Evolutionary conservation across 53 echinoderm and acorn worm genomes (phyloP), one percentile per base, ranked within the genome.

Genomic region (Stichopus horrens): DNA sequence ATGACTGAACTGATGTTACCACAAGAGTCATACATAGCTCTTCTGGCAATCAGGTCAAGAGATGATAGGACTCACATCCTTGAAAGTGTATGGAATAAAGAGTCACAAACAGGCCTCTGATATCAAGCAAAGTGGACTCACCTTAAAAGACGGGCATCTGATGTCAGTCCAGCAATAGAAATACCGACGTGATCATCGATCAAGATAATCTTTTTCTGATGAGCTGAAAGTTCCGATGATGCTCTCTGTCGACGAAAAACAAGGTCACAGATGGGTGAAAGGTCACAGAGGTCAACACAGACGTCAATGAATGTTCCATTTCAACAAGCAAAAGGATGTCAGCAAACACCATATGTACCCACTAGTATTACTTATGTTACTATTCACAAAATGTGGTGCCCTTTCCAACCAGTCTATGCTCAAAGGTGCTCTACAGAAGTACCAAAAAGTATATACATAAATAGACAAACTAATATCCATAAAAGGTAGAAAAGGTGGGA

Each of bases 141-240:
- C 98, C 98, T 98, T 63, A 98, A 90, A 13, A 98, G 82, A 54
- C 98, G 93, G 53, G 98, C 98, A 88, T 98, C 98, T 81, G 98
- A 95, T 51, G 98, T 98, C 10, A 98, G 90, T 51, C 98, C 98
- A 83, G 98, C 98, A 57, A 98, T 98, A 9, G 96, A 94, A 71
- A 98, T 93, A 52, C 98, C 98, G 7, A 98, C 92, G 77, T 98
- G 98, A 76, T 97, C 97, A 90, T 97, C 97, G 58, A 97, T 97
- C 7, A 95, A 91, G 76, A 97, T 97, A 83, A 97, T 95, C 89
- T 97, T 97, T 81, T 97, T 97, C 92, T 97, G 97, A 88, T 97
- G 95, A 71, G 97, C 94, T 21, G 97, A 97, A 63, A 97, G 83
- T 89, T 97, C 97, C 8, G 97, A 97, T 23, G 97, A 95, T 1